Conservation (phyloP, 2,797 vertebrate genomes). For the Chiroxiphia lanceolata region DNA sequence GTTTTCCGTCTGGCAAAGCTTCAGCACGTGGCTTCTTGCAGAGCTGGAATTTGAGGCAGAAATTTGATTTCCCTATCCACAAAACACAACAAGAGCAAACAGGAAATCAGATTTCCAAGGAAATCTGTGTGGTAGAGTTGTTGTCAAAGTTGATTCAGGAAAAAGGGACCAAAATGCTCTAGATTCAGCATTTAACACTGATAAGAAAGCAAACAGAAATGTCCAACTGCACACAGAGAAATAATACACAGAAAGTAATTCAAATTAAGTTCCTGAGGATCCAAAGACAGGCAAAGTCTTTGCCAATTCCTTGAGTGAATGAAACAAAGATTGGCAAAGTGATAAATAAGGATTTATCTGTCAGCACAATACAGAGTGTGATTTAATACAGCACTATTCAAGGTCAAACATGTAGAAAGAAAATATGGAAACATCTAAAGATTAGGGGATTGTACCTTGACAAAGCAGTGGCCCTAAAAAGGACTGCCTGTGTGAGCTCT, state of each 20-base stretch:
- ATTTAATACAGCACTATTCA: neutral
- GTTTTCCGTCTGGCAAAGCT: neutral
- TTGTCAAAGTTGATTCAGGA: neutral
- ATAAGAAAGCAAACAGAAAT: neutral
- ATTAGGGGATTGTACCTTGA: neutral
- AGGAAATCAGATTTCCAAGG: neutral
- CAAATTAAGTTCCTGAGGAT: neutral
- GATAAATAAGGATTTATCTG: neutral
- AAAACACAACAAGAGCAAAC: neutral
- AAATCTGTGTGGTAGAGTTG: neutral
- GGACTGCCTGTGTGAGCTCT: neutral
- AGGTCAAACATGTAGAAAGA: neutral
- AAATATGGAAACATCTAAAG: neutral
- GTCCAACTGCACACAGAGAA: neutral
- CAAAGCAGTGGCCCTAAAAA: neutral
- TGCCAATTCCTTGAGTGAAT: neutral
- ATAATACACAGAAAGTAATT: neutral
- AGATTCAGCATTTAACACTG: neutral
- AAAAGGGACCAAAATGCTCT: neutral
- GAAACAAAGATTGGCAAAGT: neutral
- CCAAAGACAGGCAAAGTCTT: neutral
- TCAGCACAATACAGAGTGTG: neutral
- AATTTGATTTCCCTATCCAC: neutral
- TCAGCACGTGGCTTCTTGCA: neutral
- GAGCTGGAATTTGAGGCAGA: neutral